These are phyloP conservation scores for Danio kyathit DNA, from an alignment of 2,797 vertebrate species.

Conservation along the genomic window DNA sequence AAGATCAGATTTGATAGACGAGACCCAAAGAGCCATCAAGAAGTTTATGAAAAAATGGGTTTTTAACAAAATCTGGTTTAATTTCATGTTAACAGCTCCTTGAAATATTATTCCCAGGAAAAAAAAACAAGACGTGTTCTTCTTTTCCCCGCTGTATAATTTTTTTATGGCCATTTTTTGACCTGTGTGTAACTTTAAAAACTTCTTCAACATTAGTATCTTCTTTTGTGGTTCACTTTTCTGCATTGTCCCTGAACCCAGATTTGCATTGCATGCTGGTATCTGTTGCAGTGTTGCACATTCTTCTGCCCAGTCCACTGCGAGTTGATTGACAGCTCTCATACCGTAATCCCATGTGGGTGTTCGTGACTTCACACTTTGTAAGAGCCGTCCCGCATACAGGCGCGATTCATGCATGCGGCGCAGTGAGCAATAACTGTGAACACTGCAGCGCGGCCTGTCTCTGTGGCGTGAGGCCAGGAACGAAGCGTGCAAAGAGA, in stretches of 20 bases:
- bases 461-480: conserved; percentile 34
- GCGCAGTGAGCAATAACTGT: conserved; percentile 60
- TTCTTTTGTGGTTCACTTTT: background rate
- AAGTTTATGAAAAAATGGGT: too few relatives aligned
- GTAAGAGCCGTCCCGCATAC: conserved; percentile 11
- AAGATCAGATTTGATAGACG: too few relatives aligned
- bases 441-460: conserved; percentile 55
- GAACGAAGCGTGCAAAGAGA: conserved; percentile 45
- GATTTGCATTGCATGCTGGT: background rate
- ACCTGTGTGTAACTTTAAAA: too few relatives aligned
- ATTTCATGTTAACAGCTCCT: too few relatives aligned
- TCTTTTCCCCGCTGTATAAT: too few relatives aligned
- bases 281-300: background rate
- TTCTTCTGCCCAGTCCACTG: background rate
- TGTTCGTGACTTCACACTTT: conserved; percentile 72
- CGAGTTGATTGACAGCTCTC: conserved; percentile 17
- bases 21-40: too few relatives aligned
- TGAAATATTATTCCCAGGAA: too few relatives aligned
- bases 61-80: too few relatives aligned
- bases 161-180: too few relatives aligned
- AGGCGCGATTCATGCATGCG: conserved; percentile 53
- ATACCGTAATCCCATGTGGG: conserved; percentile 58
- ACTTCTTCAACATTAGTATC: too few relatives aligned
- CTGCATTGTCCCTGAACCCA: background rate
- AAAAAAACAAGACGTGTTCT: too few relatives aligned